Conservation (phyloP, 2,888 invertebrate species). For the Eupithecia vulgata region DNA sequence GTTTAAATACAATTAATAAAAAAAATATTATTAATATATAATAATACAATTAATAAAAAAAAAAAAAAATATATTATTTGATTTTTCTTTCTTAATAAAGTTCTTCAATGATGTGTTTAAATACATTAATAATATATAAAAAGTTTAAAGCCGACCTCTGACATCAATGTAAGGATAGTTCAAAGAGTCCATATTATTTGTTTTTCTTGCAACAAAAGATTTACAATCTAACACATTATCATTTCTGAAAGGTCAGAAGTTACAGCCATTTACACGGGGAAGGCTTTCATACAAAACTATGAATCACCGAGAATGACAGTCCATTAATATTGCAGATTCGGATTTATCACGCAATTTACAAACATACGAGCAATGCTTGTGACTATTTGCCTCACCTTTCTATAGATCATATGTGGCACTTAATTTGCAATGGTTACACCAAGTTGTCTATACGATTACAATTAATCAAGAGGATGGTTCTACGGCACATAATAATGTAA, state of each 20-base stretch:
- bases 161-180: background rate
- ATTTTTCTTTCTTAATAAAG: too few species aligned
- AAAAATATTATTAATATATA: too few species aligned
- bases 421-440: slow-evolving; percentile 36
- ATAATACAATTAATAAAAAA: too few species aligned
- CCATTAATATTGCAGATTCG: slow-evolving; percentile 34
- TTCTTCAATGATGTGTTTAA: too few species aligned
- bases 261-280: slow-evolving; percentile 19
- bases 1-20: background rate
- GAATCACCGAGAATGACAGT: slow-evolving; percentile 28
- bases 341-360: slow-evolving; percentile 41
- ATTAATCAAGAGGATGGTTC: background rate
- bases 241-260: slow-evolving; percentile 12
- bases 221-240: slow-evolving; percentile 6
- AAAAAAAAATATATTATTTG: too few species aligned
- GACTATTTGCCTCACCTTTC: slow-evolving; percentile 39
- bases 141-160: background rate
- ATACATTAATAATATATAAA: background rate
- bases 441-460: slow-evolving; percentile 12
- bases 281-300: slow-evolving; percentile 27
- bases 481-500: background rate
- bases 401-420: slow-evolving; percentile 39
- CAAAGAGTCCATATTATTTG: background rate
- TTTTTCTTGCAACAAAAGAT: background rate
- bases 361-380: slow-evolving; percentile 37